Percentiles rank a stretch among this genome's conserved stretches.
These are phyloP conservation scores for Wiebesia pumilae DNA, from an alignment of 1,140 invertebrate genomes.

Conservation along the genomic window DNA sequence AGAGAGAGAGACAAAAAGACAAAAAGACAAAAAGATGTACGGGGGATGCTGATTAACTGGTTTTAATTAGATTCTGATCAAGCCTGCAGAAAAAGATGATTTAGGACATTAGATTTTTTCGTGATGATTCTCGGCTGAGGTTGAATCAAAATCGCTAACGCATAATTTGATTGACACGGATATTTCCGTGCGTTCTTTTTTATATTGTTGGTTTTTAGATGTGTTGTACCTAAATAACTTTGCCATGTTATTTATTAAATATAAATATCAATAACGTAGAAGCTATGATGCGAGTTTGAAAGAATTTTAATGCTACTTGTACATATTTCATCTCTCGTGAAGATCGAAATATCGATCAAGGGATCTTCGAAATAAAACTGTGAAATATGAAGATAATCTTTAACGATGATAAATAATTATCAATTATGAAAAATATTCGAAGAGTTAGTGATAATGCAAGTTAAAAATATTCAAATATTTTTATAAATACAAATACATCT, in stretches of 20 bases:
- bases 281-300: not conserved
- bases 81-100: conserved; percentile 33
- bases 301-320: not conserved
- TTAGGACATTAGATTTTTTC: conserved; percentile 41
- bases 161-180: conserved; percentile 51
- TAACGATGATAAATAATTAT: not conserved
- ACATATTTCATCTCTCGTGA: not conserved
- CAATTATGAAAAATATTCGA: no score
- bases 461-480: not conserved
- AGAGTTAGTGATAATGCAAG: not conserved
- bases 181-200: not conserved
- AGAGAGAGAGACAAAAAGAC: not conserved
- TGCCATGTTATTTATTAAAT: not conserved
- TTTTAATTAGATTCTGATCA: conserved; percentile 54
- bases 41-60: conserved; percentile 51
- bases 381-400: not conserved
- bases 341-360: not conserved
- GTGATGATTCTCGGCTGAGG: not conserved
- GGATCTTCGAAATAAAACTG: not conserved
- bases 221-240: not conserved
- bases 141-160: not conserved
- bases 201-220: not conserved
- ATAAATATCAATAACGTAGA: not conserved
- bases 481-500: not conserved
- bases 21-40: not conserved